phyloP scores from a whole-genome alignment of 2,797 vertebrate species.

The Enoplosus armatus region DNA sequence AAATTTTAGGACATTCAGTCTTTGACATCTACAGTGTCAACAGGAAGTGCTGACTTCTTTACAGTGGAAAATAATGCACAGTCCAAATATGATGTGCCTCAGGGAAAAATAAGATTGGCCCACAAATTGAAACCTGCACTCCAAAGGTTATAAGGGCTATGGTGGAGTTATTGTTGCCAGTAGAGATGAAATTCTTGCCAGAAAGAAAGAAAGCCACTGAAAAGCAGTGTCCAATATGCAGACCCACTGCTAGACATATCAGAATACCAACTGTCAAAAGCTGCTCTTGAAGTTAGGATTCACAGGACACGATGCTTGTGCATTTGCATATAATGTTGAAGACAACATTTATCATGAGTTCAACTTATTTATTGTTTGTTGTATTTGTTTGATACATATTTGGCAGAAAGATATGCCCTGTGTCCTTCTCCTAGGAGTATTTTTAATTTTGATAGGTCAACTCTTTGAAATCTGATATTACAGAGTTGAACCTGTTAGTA shows the following conservation, averaged over 20 bases:
- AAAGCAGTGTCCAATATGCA: conserved; percentile 16
- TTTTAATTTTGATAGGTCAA: no score
- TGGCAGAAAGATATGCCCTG: no score
- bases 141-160: conserved; percentile 23
- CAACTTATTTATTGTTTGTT: not conserved
- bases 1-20: not conserved
- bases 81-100: conserved; percentile 27
- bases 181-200: conserved; percentile 21
- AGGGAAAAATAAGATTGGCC: conserved; percentile 24
- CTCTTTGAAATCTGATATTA: no score
- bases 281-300: not conserved
- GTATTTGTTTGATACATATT: not conserved
- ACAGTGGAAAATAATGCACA: conserved; percentile 5
- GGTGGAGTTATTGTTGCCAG: conserved; percentile 14
- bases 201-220: conserved; percentile 22
- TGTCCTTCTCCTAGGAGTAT: no score
- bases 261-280: conserved; percentile 9
- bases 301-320: not conserved
- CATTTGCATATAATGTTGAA: not conserved
- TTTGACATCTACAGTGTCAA: not conserved
- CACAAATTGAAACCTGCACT: conserved; percentile 24
- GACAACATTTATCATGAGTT: not conserved
- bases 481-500: no score
- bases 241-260: not conserved
- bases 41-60: not conserved